phyloP scores from a whole-genome alignment of 2,888 invertebrate genomes.

The Rotaria sp. region DNA sequence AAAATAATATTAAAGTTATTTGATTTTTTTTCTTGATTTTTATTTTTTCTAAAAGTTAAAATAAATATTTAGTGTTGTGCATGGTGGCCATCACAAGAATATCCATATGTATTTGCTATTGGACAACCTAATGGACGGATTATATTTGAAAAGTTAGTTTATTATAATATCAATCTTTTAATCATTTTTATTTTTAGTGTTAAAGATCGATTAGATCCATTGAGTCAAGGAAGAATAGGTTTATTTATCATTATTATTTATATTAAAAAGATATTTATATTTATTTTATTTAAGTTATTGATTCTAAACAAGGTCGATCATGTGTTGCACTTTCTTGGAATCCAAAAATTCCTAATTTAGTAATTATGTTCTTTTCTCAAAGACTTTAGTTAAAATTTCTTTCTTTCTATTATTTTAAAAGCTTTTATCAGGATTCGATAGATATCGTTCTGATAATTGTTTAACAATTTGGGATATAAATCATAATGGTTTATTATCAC shows the following conservation, averaged over 20 bases:
- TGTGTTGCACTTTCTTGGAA: conserved; percentile 84
- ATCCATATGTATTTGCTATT: conserved; percentile 74
- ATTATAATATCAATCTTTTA: background rate
- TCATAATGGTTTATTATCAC: conserved; percentile 5
- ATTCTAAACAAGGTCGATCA: conserved; percentile 72
- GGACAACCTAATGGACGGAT: conserved; percentile 81
- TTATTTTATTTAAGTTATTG: background rate
- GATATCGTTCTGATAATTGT: conserved; percentile 77
- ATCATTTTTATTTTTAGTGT: background rate
- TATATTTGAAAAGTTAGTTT: conserved; percentile 61
- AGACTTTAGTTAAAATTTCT: too few relatives aligned
- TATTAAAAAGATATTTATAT: conserved; percentile 66
- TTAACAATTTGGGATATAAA: conserved; percentile 79
- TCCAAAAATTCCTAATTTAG: conserved; percentile 69
- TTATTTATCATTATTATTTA: background rate
- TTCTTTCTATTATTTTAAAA: conserved; percentile 40
- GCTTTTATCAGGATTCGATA: conserved; percentile 78
- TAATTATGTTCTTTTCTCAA: too few relatives aligned
- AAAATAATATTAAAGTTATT: background rate
- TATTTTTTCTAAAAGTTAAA: background rate
- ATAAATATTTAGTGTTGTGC: conserved; percentile 59
- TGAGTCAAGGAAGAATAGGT: conserved; percentile 12
- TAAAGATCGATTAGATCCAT: conserved; percentile 25
- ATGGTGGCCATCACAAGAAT: conserved; percentile 70
- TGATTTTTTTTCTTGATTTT: background rate